Conservation (phyloP, 1,140 invertebrate species). For the Eumeta japonica region DNA sequence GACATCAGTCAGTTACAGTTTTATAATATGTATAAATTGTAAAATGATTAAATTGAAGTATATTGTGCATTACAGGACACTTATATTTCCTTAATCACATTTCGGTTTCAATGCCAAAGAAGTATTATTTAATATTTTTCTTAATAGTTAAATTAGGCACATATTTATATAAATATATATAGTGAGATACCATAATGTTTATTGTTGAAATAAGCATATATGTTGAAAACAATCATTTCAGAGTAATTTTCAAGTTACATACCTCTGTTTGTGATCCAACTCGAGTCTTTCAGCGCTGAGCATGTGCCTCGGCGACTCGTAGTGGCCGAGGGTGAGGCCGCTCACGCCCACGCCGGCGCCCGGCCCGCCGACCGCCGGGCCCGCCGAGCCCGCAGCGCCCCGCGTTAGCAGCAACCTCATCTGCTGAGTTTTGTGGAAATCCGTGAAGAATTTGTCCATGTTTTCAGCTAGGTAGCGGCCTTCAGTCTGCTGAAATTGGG, state of each 20-base stretch:
- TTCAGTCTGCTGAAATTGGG: conserved; percentile 27
- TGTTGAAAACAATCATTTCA: not conserved
- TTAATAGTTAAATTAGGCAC: too few species aligned
- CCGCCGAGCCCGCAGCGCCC: conserved; percentile 13
- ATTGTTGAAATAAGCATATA: conserved; percentile 21
- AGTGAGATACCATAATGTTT: too few species aligned
- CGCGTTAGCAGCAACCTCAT: conserved; percentile 29
- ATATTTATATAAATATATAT: too few species aligned
- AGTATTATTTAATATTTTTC: too few species aligned
- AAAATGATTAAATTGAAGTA: too few species aligned
- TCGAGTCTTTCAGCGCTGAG: conserved; percentile 39
- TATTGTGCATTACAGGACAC: too few species aligned
- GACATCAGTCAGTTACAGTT: too few species aligned
- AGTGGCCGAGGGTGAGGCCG: not conserved
- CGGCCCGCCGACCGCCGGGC: conserved; percentile 11
- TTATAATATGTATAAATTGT: too few species aligned
- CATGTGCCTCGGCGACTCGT: conserved; percentile 31
- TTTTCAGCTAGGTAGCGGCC: conserved; percentile 52
- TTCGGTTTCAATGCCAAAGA: too few species aligned
- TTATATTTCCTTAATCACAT: too few species aligned
- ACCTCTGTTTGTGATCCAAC: conserved; percentile 49
- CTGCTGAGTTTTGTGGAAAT: conserved; percentile 60
- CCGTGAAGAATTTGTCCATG: conserved; percentile 63
- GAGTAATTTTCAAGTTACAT: not conserved
- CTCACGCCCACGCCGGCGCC: conserved; percentile 8